Conservation (phyloP, 2,888 invertebrate genomes). For the Tenodera sinensis region DNA sequence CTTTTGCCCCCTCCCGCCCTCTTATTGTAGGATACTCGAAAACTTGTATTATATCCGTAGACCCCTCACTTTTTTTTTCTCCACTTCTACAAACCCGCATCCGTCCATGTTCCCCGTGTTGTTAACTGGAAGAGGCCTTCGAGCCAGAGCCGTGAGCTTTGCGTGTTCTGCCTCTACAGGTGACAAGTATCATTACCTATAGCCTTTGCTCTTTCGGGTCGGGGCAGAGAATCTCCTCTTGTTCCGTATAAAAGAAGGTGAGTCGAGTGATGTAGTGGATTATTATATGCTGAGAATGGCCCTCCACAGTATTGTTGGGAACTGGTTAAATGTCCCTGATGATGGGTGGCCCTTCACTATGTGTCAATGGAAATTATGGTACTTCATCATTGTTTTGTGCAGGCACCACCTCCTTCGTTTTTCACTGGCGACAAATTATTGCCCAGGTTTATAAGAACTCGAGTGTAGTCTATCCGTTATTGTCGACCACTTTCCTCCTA, state of each 20-base stretch:
- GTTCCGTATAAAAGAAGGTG: constrained; percentile 4
- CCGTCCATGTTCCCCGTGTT: not conserved
- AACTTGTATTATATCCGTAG: constrained; percentile 7
- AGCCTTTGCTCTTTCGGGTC: constrained; percentile 8
- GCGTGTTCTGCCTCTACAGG: constrained; percentile 10
- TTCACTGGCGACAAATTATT: not conserved
- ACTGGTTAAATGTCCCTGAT: constrained; percentile 7
- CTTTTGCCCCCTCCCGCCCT: not conserved
- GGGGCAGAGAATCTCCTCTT: not conserved
- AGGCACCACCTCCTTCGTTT: not conserved
- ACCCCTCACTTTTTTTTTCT: not conserved
- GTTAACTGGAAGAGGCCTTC: not conserved
- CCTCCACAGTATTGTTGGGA: constrained; percentile 7
- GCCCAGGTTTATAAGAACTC: not conserved
- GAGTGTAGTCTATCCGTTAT: not conserved
- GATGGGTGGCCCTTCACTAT: constrained; percentile 8
- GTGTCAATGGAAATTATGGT: constrained; percentile 21
- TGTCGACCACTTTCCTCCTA: not conserved
- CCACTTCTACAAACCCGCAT: not conserved
- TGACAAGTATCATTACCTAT: constrained; percentile 19
- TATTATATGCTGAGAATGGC: constrained; percentile 12
- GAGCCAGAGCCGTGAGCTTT: not conserved
- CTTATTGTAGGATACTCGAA: constrained; percentile 10
- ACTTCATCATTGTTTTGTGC: constrained; percentile 25
- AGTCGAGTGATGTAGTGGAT: constrained; percentile 8